Conservation (phyloP, 2,797 vertebrate genomes). For the Aplochiton taeniatus region DNA sequence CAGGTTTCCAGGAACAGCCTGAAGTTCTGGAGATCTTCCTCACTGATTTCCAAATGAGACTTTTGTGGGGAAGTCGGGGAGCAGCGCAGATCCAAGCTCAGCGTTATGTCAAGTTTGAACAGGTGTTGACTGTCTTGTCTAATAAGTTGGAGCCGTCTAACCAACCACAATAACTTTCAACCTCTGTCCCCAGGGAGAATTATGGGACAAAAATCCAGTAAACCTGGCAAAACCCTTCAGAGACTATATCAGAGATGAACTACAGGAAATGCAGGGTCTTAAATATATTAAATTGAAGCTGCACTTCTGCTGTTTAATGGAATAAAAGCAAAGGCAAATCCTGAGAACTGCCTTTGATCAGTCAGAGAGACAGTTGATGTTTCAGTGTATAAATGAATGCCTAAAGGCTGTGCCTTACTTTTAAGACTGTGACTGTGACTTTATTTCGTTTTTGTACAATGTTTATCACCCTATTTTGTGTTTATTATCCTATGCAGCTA, state of each 20-base stretch:
- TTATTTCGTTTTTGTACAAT: neutral
- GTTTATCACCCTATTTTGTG: too few species aligned
- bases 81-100: slow-evolving; percentile 81
- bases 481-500: too few species aligned
- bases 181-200: neutral
- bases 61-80: slow-evolving; percentile 92
- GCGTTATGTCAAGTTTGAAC: slow-evolving; percentile 88
- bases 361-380: slow-evolving; percentile 6
- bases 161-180: slow-evolving; percentile 67
- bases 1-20: slow-evolving; percentile 84
- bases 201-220: too few species aligned
- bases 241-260: neutral
- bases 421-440: slow-evolving; percentile 1
- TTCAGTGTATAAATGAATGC: neutral
- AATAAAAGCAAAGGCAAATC: too few species aligned
- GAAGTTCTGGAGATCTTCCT: slow-evolving; percentile 87
- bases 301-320: neutral
- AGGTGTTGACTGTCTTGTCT: slow-evolving; percentile 90
- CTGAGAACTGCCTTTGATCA: too few species aligned
- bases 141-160: slow-evolving; percentile 85
- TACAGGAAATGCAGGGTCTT: slow-evolving; percentile 1
- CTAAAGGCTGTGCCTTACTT: slow-evolving; percentile 57
- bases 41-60: slow-evolving; percentile 93
- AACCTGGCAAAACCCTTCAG: too few species aligned
- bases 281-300: slow-evolving; percentile 5